These are phyloP conservation scores for Anabas testudineus DNA, from an alignment of 2,797 vertebrate species.

Conservation along the genomic window DNA sequence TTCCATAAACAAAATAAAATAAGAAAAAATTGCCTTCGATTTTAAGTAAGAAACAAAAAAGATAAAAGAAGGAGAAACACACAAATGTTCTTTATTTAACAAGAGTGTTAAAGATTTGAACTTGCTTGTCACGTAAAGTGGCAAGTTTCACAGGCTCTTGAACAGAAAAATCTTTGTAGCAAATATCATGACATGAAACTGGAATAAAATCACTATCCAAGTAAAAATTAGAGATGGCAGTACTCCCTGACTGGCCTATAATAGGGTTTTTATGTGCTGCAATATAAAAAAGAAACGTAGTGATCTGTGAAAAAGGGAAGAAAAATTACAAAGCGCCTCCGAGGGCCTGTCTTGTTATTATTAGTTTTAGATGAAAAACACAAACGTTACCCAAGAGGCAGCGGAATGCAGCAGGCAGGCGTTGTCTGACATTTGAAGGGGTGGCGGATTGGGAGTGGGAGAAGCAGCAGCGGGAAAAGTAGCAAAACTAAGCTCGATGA, in stretches of 20 bases:
- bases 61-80: slow-evolving; percentile 2
- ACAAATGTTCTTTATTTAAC: slow-evolving; percentile 31
- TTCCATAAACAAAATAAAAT: background rate
- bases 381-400: slow-evolving; percentile 72
- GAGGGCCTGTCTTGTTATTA: slow-evolving; percentile 78
- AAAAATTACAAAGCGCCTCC: slow-evolving; percentile 77
- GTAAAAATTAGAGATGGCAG: slow-evolving; percentile 75
- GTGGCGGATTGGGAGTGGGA: slow-evolving; percentile 44
- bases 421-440: slow-evolving; percentile 72
- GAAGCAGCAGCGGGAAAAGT: slow-evolving; percentile 25
- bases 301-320: slow-evolving; percentile 74
- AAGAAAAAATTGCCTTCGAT: slow-evolving; percentile 4
- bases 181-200: slow-evolving; percentile 63
- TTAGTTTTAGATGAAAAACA: slow-evolving; percentile 83
- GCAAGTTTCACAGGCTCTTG: slow-evolving; percentile 44
- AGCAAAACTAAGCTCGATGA: slow-evolving; percentile 25
- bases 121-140: slow-evolving; percentile 40
- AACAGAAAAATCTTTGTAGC: slow-evolving; percentile 60
- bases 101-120: slow-evolving; percentile 17
- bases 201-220: slow-evolving; percentile 64
- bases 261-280: slow-evolving; percentile 72
- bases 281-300: slow-evolving; percentile 68
- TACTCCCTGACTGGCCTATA: slow-evolving; percentile 67
- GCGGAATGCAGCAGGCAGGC: slow-evolving; percentile 51
- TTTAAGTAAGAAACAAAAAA: slow-evolving; percentile 11